These are phyloP conservation scores for Phalacrocorax pelagicus DNA, from an alignment of 2,113 vertebrate genomes.

Conservation along the genomic window DNA sequence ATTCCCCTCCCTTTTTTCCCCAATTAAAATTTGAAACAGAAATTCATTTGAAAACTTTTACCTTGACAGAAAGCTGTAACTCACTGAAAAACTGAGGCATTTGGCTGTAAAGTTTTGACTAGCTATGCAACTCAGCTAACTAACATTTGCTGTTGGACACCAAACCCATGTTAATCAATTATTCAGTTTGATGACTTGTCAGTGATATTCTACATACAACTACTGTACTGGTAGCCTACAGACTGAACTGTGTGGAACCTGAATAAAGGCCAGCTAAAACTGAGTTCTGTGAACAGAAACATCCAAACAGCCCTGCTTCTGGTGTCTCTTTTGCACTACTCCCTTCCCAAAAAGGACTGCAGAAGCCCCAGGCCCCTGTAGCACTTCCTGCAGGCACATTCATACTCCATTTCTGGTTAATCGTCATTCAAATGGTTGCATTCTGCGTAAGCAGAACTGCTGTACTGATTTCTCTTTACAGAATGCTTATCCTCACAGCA, in stretches of 20 bases:
- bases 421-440: background rate
- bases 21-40: background rate
- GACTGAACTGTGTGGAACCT: background rate
- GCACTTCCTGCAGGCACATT: background rate
- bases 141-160: background rate
- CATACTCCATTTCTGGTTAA: background rate
- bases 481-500: background rate
- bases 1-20: accelerated
- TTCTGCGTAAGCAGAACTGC: background rate
- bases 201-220: background rate
- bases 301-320: background rate
- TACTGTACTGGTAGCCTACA: background rate
- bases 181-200: background rate
- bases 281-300: background rate
- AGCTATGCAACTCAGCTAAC: background rate
- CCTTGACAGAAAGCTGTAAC: background rate
- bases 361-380: background rate
- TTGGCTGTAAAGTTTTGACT: background rate
- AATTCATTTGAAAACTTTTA: background rate
- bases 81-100: background rate
- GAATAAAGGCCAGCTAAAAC: background rate
- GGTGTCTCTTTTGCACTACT: background rate
- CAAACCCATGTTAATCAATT: background rate
- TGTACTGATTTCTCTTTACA: background rate
- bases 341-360: background rate